These are phyloP conservation scores for Chlamydotis undulata DNA, from an alignment of 2,113 vertebrate genomes.

Conservation along the genomic window DNA sequence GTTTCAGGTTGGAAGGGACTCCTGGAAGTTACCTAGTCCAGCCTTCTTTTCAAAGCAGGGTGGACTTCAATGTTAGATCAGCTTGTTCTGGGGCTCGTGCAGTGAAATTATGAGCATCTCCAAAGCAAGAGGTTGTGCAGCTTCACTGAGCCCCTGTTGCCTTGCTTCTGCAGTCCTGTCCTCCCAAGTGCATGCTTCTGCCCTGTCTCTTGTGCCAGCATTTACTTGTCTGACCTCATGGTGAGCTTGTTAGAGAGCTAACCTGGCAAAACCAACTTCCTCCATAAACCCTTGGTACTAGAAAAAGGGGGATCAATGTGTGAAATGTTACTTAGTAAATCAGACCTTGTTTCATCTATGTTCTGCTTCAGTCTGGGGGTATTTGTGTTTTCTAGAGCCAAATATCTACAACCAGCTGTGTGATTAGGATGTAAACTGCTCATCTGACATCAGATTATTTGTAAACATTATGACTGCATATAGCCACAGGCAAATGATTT, in stretches of 20 bases:
- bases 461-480: neutral
- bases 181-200: neutral
- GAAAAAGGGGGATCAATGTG: neutral
- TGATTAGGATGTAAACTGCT: neutral
- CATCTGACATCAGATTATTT: neutral
- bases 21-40: neutral
- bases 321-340: neutral
- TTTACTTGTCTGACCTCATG: neutral
- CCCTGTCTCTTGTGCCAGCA: neutral
- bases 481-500: neutral
- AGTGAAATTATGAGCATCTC: neutral
- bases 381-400: neutral
- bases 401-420: neutral
- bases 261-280: neutral
- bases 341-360: neutral
- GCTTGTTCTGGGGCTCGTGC: neutral
- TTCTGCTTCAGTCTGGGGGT: neutral
- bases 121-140: neutral
- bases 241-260: neutral
- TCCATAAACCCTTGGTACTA: neutral
- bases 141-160: neutral
- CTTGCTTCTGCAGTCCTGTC: neutral
- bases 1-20: neutral
- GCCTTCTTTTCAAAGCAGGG: neutral
- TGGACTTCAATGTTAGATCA: neutral